Conservation (phyloP, 2,888 invertebrate species). For the Macrostomum cliftonense region DNA sequence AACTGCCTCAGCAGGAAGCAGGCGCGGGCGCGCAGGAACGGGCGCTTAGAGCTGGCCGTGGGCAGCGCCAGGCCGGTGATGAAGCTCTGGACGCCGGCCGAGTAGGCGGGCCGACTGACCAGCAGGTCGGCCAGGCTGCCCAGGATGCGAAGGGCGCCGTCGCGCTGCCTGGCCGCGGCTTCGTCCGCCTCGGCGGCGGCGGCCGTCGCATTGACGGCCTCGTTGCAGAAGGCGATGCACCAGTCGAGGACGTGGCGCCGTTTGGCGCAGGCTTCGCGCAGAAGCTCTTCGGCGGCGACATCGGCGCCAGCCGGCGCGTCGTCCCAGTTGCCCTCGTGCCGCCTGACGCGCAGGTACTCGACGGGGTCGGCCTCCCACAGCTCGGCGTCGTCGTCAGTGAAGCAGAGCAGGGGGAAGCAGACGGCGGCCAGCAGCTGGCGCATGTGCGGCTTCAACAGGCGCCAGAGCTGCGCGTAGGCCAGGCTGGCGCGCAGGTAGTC, state of each 20-base stretch:
- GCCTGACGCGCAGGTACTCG: slow-evolving; percentile 79
- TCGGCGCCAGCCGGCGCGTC: slow-evolving; percentile 77
- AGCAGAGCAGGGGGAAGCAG: slow-evolving; percentile 83
- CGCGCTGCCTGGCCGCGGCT: slow-evolving; percentile 53
- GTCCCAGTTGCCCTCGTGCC: slow-evolving; percentile 60
- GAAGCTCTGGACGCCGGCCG: slow-evolving; percentile 55
- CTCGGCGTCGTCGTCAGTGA: slow-evolving; percentile 78
- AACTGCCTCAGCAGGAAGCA: slow-evolving; percentile 87
- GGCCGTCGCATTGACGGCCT: slow-evolving; percentile 45
- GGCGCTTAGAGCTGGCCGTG: slow-evolving; percentile 62
- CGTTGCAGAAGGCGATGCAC: slow-evolving; percentile 74
- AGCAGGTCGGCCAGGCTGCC: slow-evolving; percentile 76
- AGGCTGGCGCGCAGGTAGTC: slow-evolving; percentile 5
- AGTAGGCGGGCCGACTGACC: slow-evolving; percentile 71
- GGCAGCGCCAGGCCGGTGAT: slow-evolving; percentile 77
- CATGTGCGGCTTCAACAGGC: slow-evolving; percentile 83
- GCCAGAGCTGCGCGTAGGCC: slow-evolving; percentile 69
- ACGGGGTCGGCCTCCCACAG: slow-evolving; percentile 86
- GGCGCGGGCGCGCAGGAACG: slow-evolving; percentile 76
- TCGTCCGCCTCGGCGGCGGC: too few species aligned
- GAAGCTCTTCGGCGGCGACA: slow-evolving; percentile 70
- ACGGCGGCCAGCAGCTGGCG: slow-evolving; percentile 71
- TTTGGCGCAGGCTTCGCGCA: slow-evolving; percentile 72
- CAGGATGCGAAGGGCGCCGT: slow-evolving; percentile 92
- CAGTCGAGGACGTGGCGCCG: slow-evolving; percentile 81